Percentiles rank a stretch among this genome's conserved stretches.
phyloP scores from a whole-genome alignment of 1,140 invertebrate species.

The Eurytemora carolleeae region DNA sequence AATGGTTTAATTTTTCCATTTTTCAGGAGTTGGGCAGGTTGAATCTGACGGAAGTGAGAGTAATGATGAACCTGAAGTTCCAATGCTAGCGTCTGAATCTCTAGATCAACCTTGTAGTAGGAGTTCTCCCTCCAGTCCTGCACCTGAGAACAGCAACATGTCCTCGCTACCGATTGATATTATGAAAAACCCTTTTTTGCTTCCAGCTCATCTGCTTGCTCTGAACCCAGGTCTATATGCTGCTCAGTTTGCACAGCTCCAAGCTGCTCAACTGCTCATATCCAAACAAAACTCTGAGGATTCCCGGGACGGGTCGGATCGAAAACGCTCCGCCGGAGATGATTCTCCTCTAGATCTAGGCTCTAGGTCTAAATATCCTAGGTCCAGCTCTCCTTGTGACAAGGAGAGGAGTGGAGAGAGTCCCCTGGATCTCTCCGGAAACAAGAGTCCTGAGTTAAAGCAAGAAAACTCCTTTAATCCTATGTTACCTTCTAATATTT shows the following conservation, averaged over 20 bases:
- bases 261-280: slow-evolving; percentile 1
- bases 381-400: not conserved
- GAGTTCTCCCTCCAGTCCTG: not conserved
- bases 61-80: too few relatives aligned
- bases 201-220: not conserved
- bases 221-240: slow-evolving; percentile 2
- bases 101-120: not conserved
- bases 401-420: not conserved
- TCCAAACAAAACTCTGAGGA: not conserved
- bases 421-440: not conserved
- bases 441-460: too few relatives aligned
- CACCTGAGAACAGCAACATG: too few relatives aligned
- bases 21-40: too few relatives aligned
- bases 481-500: not conserved
- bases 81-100: not conserved
- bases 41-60: too few relatives aligned
- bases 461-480: not conserved
- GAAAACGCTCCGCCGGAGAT: not conserved
- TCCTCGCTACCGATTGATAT: not conserved
- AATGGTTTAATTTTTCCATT: too few relatives aligned
- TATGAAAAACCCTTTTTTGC: not conserved
- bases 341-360: not conserved
- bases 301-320: not conserved
- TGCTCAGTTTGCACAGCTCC: not conserved
- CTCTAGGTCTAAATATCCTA: not conserved